phyloP scores from a whole-genome alignment of 2,113 vertebrate genomes.

The Pedionomus torquatus region DNA sequence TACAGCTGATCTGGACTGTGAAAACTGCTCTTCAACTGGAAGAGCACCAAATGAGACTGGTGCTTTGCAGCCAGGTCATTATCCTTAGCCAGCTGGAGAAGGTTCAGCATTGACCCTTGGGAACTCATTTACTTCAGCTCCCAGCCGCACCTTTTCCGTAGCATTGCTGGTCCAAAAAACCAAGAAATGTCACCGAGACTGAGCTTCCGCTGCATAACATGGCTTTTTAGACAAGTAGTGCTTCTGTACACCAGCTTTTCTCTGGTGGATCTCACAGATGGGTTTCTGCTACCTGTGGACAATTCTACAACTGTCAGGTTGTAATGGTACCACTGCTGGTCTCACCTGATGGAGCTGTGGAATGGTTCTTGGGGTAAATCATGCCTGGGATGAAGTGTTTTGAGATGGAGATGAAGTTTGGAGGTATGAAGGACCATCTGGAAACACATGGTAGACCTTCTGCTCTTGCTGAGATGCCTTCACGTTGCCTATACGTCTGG shows the following conservation, averaged over 20 bases:
- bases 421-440: not conserved
- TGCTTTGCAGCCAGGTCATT: not conserved
- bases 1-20: not conserved
- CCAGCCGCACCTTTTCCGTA: not conserved
- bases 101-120: fast-evolving
- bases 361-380: not conserved
- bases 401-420: not conserved
- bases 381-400: not conserved
- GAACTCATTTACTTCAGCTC: not conserved
- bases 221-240: not conserved
- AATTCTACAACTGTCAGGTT: not conserved
- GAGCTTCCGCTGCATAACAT: not conserved
- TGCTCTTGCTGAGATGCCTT: not conserved
- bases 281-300: not conserved
- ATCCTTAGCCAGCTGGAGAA: not conserved
- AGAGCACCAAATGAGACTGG: not conserved
- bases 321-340: not conserved
- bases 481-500: fast-evolving
- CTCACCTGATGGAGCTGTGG: not conserved
- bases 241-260: not conserved
- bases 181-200: not conserved
- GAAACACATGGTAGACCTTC: not conserved
- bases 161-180: not conserved
- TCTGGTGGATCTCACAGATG: not conserved
- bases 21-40: not conserved